These are phyloP conservation scores for Catagonus wagneri DNA, from an alignment of 2,113 vertebrate genomes.

Conservation along the genomic window DNA sequence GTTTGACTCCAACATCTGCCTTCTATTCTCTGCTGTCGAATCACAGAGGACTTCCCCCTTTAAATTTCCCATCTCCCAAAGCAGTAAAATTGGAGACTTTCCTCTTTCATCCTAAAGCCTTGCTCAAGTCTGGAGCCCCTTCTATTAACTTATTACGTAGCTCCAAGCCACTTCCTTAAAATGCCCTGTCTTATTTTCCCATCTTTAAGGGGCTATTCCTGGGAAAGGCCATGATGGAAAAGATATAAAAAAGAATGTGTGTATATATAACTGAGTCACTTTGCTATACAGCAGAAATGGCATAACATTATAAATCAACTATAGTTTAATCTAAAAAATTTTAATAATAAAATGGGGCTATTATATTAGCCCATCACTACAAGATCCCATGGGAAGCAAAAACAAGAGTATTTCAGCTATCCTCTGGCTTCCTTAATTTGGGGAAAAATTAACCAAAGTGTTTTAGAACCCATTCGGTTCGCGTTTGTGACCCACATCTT, in stretches of 20 bases:
- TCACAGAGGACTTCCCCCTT: background rate
- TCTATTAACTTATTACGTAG: background rate
- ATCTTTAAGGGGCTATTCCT: background rate
- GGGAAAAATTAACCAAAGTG: background rate
- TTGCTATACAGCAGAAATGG: no score
- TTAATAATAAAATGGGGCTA: background rate
- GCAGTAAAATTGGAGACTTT: background rate
- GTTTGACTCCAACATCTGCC: background rate
- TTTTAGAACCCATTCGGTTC: conserved; percentile 35
- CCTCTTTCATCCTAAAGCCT: background rate
- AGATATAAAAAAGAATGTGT: no score
- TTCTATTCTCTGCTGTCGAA: background rate
- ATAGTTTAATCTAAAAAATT: no score
- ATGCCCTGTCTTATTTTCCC: background rate
- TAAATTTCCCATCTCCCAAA: background rate
- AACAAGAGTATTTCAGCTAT: background rate
- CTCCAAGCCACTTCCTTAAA: background rate
- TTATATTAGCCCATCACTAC: background rate
- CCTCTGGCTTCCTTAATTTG: background rate
- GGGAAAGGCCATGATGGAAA: no score
- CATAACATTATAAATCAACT: no score
- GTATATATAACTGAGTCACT: no score
- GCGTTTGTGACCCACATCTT: background rate
- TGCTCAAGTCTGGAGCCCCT: background rate
- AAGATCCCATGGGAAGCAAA: background rate